Base-by-base conservation (phyloP, 2,797 vertebrate species). In the Eurystomus glaucurus region DNA sequence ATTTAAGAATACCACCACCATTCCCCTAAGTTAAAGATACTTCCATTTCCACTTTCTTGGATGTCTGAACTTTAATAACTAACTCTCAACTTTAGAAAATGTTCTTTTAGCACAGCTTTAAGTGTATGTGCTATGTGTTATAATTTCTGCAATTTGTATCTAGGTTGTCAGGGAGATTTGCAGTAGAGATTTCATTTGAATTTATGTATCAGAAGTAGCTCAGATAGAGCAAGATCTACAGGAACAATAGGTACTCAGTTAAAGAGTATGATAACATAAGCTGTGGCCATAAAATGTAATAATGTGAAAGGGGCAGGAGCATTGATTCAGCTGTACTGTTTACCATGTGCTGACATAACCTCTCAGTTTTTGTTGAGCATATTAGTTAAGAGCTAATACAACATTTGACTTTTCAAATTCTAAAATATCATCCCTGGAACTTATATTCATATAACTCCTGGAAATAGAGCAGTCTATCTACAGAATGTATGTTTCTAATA, bases 401-500 rank as follows among this genome's bases (percentile, higher is more conserved):
- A 70, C 8, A 62, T 85, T 81, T 79, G 41, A 82, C 22, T 89
- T 90, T 92, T 87, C 28, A 85, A 52, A 57, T 11, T 81, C 65
- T 57, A 37, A 88, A 64, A 64, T 95, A 74, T 26, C 28, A 60
- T 68, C 43, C 29, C 62, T 91, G 93, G 61, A 89, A 79, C 19
- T 21, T 74, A 11, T 10, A 64, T 68, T 75, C n/a, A 20, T 83
- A 7, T 58, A 82, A 82, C 28, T 52, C 15, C 20, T 87, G 45
- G 66, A 94, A 95, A 68, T 9, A 85, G 50, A 88, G 28, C 48
- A 50, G 28, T 91, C 70, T 89, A 74, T 22, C 70, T 93, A 28
- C 14, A 45, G 46, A 94, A 86, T 35, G 1, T 35, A 23, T 82
- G 29, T 77, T 82, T 89, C 61, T 80, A 66, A 80, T 65, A 77